Evolutionary conservation across 1,140 invertebrate genomes (phyloP), one percentile per base, ranked within the genome.

Genomic region (Sycobia sp.): DNA sequence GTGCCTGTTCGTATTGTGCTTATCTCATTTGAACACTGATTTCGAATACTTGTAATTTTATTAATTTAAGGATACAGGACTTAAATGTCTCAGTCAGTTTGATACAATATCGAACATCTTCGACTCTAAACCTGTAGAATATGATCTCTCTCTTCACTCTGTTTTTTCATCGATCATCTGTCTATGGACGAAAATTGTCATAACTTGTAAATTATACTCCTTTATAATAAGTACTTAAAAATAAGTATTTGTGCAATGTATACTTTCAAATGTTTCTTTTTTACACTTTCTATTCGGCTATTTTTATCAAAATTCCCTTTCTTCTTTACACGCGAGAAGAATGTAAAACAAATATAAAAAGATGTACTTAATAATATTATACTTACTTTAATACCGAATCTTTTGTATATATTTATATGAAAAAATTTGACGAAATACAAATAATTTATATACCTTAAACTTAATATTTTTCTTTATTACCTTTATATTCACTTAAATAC

Each of bases 391-490:
- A 74, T 55, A 71, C 38, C 67, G 71, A 74, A 73, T 53, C 70
- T 77, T 77, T 80, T 82, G 80, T 82, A 82, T 79, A 82, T 81
- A 81, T 79, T 77, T 77, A 80, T 77, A 80, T 73, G 62, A 66
- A 76, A 68, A 70, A 67, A 75, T 50, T 71, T 74, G 71, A 79
- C 68, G 73, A 76, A 78, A 80, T 80, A 78, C 71, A 80, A 78
- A 78, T 82, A 80, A 81, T 82, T 82, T 81, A 80, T 80, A 80
- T 77, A 81, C 68, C 66, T 72, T 73, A 60, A 69, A 61, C 60
- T 60, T 36, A 44, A 50, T 49, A 38, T 58, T 32, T 32, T 11
- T 32, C 29, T 32, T 32, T 32, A n/a, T n/a, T n/a, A n/a, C n/a
- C n/a, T n/a, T n/a, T n/a, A n/a, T n/a, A n/a, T n/a, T n/a, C n/a